phyloP scores from a whole-genome alignment of 1,140 invertebrate species.

The Thaumatotibia leucotreta region DNA sequence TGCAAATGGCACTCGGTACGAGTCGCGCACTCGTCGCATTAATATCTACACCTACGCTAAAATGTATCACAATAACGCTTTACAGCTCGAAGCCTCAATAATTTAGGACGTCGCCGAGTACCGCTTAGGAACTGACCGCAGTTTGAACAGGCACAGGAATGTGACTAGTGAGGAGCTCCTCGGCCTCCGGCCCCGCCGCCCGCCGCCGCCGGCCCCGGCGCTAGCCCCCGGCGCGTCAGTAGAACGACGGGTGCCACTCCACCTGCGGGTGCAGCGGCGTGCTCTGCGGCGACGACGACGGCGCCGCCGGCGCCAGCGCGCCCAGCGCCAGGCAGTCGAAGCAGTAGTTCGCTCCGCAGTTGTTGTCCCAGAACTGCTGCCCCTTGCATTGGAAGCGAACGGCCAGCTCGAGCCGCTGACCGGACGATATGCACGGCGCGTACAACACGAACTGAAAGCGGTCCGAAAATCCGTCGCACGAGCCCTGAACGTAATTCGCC shows the following conservation, averaged over 20 bases:
- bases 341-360: constrained; percentile 89
- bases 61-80: constrained; percentile 72
- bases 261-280: constrained; percentile 52
- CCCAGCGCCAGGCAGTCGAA: constrained; percentile 85
- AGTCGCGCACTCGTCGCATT: constrained; percentile 51
- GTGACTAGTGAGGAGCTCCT: constrained; percentile 38
- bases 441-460: constrained; percentile 89
- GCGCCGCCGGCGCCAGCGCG: constrained; percentile 23
- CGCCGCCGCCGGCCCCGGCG: constrained; percentile 17
- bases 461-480: constrained; percentile 95
- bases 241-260: constrained; percentile 73
- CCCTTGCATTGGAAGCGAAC: constrained; percentile 89
- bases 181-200: constrained; percentile 13
- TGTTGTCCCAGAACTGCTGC: constrained; percentile 94
- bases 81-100: constrained; percentile 56
- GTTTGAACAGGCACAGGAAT: constrained; percentile 51
- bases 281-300: constrained; percentile 27
- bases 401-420: constrained; percentile 88
- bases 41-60: constrained; percentile 64
- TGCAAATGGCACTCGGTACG: constrained; percentile 69
- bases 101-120: constrained; percentile 38
- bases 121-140: constrained; percentile 37
- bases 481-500: constrained; percentile 89
- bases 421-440: constrained; percentile 83
- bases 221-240: constrained; percentile 41